Evolutionary conservation across 2,888 invertebrate genomes (phyloP).

Genomic region (Cantharis rufa): DNA sequence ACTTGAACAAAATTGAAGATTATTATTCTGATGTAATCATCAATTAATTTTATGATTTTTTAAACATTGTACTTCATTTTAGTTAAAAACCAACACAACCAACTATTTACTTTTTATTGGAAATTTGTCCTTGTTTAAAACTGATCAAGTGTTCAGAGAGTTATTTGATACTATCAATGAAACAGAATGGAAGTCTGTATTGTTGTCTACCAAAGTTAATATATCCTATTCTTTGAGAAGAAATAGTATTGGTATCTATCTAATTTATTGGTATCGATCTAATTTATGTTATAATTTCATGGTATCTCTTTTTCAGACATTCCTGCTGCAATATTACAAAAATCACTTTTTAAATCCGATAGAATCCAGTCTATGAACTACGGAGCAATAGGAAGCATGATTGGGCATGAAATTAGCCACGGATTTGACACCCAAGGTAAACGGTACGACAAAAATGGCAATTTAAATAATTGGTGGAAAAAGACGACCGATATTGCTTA

Average conservation of each 20-base stretch:
- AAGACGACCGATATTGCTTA: constrained; percentile 4
- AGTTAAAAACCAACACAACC: constrained; percentile 53
- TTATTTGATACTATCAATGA: constrained; percentile 41
- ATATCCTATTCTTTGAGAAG: background rate
- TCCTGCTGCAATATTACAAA: constrained; percentile 87
- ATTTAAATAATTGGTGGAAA: constrained; percentile 18
- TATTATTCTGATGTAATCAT: constrained; percentile 67
- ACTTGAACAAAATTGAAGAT: constrained; percentile 72
- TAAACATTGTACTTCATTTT: constrained; percentile 28
- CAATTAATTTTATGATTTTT: background rate
- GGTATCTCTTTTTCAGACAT: constrained; percentile 65
- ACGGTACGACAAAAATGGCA: constrained; percentile 6
- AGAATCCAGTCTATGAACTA: constrained; percentile 87
- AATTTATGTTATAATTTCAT: constrained; percentile 59
- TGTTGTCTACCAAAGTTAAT: background rate
- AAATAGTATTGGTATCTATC: background rate
- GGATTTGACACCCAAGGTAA: constrained; percentile 64
- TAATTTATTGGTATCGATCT: no score
- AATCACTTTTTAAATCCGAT: constrained; percentile 80
- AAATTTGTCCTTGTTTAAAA: constrained; percentile 58
- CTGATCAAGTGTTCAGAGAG: constrained; percentile 46
- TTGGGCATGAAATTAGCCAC: constrained; percentile 86
- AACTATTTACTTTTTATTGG: constrained; percentile 57
- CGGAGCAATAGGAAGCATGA: constrained; percentile 82
- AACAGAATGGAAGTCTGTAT: background rate